Base-by-base conservation (phyloP, 2,113 vertebrate genomes). In the Callopanchax toddi region DNA sequence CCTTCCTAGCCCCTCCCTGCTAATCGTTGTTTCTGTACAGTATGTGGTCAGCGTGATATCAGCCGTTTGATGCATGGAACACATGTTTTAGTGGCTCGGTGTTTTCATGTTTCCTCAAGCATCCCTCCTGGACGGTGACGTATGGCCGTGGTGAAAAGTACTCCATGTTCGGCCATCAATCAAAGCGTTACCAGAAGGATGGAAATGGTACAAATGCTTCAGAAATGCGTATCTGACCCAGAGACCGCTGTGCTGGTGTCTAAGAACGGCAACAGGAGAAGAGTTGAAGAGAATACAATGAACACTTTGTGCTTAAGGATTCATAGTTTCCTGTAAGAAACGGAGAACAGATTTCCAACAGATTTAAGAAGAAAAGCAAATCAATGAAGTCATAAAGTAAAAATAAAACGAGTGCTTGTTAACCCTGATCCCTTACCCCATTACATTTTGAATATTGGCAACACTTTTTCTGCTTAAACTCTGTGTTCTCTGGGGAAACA, bases 31-130 rank as follows among this genome's bases (percentile, higher is more conserved):
- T 6, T 63, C 52, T 17, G 32, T 45, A 18, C 72, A 60, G 42
- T 71, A 39, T 61, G 72, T 58, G 72, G 71, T 59, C 61, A 26
- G 57, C 4, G 7, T 51, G 63, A 67, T 51, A 71, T 45, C 67
- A 62, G 65, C 50, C 60, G 43, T 58, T 57, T 74, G 77, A 83
- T 74, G 18, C 39, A 1, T 42, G 23, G 64, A 74, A 76, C 82
- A 67, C 56, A 67, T 79, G 77, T 32, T 32, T 32, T 4, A 32
- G 29, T 32, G 69, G 67, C 57, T 63, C 49, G 37, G 43, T 56
- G 46, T 63, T 78, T 88, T 84, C 50, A 20, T 83, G 76, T 84
- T 86, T 88, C 85, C 71, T 42, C 23, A 23, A 18, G 53, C 25
- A 53, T 60, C 45, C 68, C 34, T 54, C 46, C 16, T 5, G 20